A percentile compares a stretch with the other conserved stretches of the same genome.
Evolutionary conservation across 37 sponge, comb jelly and placozoan genomes (phyloP).

Genomic region (Theonella swinhoei): DNA sequence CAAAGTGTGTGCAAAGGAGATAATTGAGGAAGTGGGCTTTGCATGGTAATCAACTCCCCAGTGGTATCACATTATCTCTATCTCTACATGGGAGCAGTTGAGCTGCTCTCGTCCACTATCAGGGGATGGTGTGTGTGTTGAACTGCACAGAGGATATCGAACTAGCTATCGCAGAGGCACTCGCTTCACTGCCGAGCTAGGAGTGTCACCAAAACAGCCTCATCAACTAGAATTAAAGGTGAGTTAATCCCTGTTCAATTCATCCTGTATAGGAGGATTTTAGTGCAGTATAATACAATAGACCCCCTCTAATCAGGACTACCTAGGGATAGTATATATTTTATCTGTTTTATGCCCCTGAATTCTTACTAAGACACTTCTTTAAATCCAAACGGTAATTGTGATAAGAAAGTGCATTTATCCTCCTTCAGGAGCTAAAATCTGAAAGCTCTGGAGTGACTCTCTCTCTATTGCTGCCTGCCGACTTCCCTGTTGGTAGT

Average conservation of each 20-base stretch:
- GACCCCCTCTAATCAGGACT: no score
- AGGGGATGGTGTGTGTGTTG: constrained; percentile 2
- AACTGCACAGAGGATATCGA: constrained; percentile 24
- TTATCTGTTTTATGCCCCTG: no score
- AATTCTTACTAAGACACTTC: no score
- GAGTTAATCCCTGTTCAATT: constrained; percentile 1
- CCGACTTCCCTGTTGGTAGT: constrained; percentile 15
- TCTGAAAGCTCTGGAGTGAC: neutral
- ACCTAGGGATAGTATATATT: no score
- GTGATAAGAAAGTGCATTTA: no score
- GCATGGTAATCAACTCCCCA: no score
- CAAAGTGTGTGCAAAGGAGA: no score
- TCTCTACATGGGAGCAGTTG: neutral
- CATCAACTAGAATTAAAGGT: constrained; percentile 11
- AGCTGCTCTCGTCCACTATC: neutral
- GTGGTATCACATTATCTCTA: no score
- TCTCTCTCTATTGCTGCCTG: neutral
- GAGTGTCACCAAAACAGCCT: neutral
- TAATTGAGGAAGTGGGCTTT: no score
- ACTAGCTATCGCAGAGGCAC: constrained; percentile 27
- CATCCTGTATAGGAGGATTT: neutral
- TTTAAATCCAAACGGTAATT: no score
- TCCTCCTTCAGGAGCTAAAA: neutral
- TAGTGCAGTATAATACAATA: no score
- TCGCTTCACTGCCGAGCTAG: neutral